These are phyloP conservation scores for Rafetus swinhoei DNA, from an alignment of 2,113 vertebrate genomes.

Conservation along the genomic window DNA sequence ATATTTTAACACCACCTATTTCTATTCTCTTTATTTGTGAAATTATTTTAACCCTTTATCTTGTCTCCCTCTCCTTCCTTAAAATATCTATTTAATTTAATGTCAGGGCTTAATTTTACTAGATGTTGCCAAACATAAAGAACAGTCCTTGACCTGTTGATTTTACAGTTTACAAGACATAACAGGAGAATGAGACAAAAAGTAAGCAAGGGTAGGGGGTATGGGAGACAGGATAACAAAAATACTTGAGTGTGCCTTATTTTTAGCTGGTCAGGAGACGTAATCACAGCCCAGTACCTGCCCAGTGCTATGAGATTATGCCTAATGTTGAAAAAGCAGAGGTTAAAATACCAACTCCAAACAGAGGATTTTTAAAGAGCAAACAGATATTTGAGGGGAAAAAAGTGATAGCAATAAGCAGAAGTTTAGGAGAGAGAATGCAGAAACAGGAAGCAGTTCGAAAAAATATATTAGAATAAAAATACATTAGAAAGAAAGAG, in stretches of 20 bases:
- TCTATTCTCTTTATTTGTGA: too few relatives aligned
- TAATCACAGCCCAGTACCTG: not conserved
- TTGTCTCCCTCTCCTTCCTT: not conserved
- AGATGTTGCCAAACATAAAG: not conserved
- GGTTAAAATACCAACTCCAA: not conserved
- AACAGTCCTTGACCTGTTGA: not conserved
- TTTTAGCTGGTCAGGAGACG: not conserved
- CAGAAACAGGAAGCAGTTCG: not conserved
- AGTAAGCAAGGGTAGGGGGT: fast-evolving
- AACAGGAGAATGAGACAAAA: not conserved
- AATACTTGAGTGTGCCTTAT: not conserved
- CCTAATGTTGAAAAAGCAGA: not conserved
- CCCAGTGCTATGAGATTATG: fast-evolving
- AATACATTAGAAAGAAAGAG: not conserved
- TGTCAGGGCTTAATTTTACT: fast-evolving
- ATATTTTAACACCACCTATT: not conserved
- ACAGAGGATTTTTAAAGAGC: fast-evolving
- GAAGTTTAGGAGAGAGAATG: not conserved
- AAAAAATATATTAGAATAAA: not conserved
- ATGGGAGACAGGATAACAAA: not conserved
- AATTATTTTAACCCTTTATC: too few relatives aligned
- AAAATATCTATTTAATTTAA: not conserved
- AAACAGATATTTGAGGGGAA: not conserved
- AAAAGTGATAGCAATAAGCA: not conserved
- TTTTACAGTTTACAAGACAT: not conserved